A percentile compares a stretch with the other conserved stretches of the same genome.
phyloP scores from a whole-genome alignment of 2,888 invertebrate genomes.

The Hypolimnas misippus region DNA sequence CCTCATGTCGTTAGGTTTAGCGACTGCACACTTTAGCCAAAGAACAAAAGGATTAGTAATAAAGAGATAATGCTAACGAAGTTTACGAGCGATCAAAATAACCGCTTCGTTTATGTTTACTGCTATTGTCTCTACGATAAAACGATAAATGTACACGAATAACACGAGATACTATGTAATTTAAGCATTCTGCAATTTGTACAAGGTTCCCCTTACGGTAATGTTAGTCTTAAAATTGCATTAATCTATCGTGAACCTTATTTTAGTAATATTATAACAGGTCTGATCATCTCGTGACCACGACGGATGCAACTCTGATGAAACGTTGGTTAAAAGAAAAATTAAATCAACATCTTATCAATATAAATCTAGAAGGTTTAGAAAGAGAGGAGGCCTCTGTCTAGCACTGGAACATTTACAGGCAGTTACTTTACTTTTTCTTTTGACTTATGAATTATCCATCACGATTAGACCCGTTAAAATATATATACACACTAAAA shows the following conservation, averaged over 20 bases:
- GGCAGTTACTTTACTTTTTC: too few relatives aligned
- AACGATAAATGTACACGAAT: constrained; percentile 12
- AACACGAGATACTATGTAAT: not conserved
- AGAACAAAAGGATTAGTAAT: constrained; percentile 10
- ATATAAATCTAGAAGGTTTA: too few relatives aligned
- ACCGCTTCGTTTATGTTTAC: constrained; percentile 22
- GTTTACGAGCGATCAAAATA: constrained; percentile 36
- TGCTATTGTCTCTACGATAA: constrained; percentile 15
- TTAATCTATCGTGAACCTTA: not conserved
- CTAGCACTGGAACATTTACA: too few relatives aligned
- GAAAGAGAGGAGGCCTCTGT: too few relatives aligned
- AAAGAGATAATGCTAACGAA: constrained; percentile 14
- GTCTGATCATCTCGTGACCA: too few relatives aligned
- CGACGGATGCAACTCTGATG: too few relatives aligned
- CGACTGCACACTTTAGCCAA: not conserved
- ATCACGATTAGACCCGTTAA: too few relatives aligned
- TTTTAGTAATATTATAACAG: too few relatives aligned
- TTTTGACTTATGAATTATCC: too few relatives aligned
- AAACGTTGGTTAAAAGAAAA: too few relatives aligned
- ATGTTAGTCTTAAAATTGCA: not conserved
- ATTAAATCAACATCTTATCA: too few relatives aligned
- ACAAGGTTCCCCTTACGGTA: not conserved
- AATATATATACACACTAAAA: too few relatives aligned
- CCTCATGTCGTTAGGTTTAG: not conserved
- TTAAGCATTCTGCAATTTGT: not conserved